These are phyloP conservation scores for Indicator indicator DNA, from an alignment of 2,113 vertebrate species.

Conservation along the genomic window DNA sequence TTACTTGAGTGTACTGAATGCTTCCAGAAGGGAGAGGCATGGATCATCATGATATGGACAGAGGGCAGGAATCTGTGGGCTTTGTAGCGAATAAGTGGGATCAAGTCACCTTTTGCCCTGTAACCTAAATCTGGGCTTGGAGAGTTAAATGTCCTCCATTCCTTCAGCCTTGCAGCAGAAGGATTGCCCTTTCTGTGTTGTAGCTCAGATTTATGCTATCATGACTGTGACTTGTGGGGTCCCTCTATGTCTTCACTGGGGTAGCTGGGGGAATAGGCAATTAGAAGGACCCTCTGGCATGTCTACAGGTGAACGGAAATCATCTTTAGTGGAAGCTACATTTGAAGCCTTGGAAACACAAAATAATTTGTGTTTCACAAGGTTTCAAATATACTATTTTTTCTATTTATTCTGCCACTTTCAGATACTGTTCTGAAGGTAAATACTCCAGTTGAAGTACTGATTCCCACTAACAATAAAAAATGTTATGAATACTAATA, in stretches of 20 bases:
- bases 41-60: background rate
- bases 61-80: background rate
- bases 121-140: background rate
- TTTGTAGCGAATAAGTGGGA: background rate
- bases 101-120: background rate
- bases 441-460: conserved; percentile 7
- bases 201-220: background rate
- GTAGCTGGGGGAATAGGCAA: background rate
- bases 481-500: conserved; percentile 18
- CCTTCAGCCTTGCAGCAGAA: background rate
- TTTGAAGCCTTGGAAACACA: background rate
- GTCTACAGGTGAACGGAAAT: background rate
- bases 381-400: background rate
- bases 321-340: background rate
- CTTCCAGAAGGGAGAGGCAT: background rate
- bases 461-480: conserved; percentile 8
- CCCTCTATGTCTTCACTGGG: background rate
- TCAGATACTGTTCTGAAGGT: background rate
- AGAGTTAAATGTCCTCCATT: fast-evolving
- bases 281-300: background rate
- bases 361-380: background rate
- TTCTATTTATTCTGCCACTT: background rate
- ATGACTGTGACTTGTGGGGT: fast-evolving
- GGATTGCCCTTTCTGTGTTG: fast-evolving
- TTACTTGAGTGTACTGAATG: background rate